Evolutionary conservation across 2,797 vertebrate species (phyloP), one percentile per base, ranked within the genome.

Genomic region (Alectoris magna): DNA sequence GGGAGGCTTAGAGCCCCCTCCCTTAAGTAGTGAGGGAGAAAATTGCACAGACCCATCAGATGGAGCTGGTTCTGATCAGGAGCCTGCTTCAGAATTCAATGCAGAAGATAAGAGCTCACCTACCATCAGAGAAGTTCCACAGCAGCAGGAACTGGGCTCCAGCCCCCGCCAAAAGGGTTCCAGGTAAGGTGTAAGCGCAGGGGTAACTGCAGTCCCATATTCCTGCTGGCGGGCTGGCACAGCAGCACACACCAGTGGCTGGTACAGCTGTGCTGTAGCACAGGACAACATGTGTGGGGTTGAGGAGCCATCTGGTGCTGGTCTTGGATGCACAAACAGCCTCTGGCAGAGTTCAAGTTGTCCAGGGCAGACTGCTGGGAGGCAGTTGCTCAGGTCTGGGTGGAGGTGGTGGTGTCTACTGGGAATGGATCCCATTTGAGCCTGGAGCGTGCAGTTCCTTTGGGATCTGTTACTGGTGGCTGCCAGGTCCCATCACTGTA

Each of bases 141-240:
- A 26, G 19, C 18, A 19, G 1, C 72, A 69, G 68, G 69, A n/a
- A 8, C 26, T 3, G 27, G 31, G 9, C 59, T 88, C 74, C 72
- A 86, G 9, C 66, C 79, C 29, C 7, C 5, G 5, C 31, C 41
- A 82, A 14, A 88, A 39, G 17, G 66, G 10, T 44, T 63, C 95
- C 92, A 96, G 98, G 97, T 98, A 36, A 87, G 94, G 41, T 22
- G 11, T 26, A 66, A 5, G 11, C 11, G 22, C 67, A 49, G 66
- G 24, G 12, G 24, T 9, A 31, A 13, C 48, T 22, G 2, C 60
- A 31, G n/a, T 15, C 59, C 53, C 4, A 0, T 24, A 22, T n/a
- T 5, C 14, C 62, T 31, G 49, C 34, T n/a, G 18, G 3, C 9
- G 2, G 31, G 3, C 68, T 21, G 51, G 7, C 3, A 2, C 3